Conservation (phyloP, 1,140 invertebrate genomes). For the Helicoverpa armigera region DNA sequence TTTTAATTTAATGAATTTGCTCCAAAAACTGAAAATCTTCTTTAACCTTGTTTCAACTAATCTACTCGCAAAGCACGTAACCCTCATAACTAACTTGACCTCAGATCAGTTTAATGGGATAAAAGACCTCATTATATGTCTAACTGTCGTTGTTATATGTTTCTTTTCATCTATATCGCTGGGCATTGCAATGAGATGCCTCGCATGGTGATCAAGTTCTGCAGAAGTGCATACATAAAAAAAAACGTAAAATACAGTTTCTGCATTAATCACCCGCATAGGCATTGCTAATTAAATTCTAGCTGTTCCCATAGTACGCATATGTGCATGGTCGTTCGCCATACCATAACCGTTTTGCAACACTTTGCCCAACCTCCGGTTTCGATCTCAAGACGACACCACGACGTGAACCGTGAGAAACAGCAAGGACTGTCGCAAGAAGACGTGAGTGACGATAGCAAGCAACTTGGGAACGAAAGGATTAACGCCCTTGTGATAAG, state of each 20-base stretch:
- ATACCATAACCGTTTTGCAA: slow-evolving; percentile 58
- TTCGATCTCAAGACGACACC: slow-evolving; percentile 59
- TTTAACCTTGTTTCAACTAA: too few relatives aligned
- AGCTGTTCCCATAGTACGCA: neutral
- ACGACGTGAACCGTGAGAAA: slow-evolving; percentile 57
- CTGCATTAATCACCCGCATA: too few relatives aligned
- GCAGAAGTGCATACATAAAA: too few relatives aligned
- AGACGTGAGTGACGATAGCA: slow-evolving; percentile 54
- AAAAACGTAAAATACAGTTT: too few relatives aligned
- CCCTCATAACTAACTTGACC: too few relatives aligned
- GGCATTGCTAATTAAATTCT: neutral
- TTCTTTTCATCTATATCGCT: neutral
- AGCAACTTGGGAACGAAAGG: slow-evolving; percentile 9
- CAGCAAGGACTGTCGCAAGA: slow-evolving; percentile 59
- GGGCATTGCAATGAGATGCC: too few relatives aligned
- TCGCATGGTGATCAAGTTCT: too few relatives aligned
- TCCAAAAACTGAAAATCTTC: too few relatives aligned
- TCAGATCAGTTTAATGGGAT: neutral
- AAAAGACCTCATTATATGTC: neutral
- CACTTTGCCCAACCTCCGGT: slow-evolving; percentile 62
- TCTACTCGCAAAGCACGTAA: too few relatives aligned
- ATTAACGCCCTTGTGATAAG: neutral
- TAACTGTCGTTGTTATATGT: neutral
- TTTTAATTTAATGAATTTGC: too few relatives aligned
- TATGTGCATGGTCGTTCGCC: slow-evolving; percentile 24